Base-by-base conservation (phyloP, 2,888 invertebrate genomes). In the Crioceris asparagi region DNA sequence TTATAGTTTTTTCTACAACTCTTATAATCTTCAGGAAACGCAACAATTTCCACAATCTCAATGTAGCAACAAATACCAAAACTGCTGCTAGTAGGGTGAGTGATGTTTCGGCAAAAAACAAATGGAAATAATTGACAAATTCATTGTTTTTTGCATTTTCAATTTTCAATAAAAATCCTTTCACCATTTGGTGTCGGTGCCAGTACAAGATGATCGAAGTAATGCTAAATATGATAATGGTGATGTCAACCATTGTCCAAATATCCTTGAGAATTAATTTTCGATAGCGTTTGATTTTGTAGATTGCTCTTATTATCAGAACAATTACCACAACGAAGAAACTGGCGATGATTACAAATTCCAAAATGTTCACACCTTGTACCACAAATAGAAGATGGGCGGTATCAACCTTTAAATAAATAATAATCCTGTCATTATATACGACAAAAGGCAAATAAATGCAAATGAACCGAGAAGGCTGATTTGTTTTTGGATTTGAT, bases 41-140 rank as follows among this genome's bases (percentile, higher is more conserved):
- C 12, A 59, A 39, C 27, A 59, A 38, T 30, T 53, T 55, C 59
- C 57, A 59, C 0, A 58, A 35, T 6, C 57, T 50, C 5, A 57
- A 35, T 3, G 57, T 59, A 3, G 56, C 52, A 8, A 57, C 32
- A 36, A 53, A 50, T 7, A 59, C 49, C 23, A 59, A 39, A 19
- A 46, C 7, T 8, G 53, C 53, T 1, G 50, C 50, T 12, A 54
- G 32, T 1, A 48, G 18, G 1, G 50, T 54, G 10, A 57, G 37
- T 10, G 41, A 27, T 7, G 38, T 41, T 15, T 59, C 56, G 3
- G 52, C 38, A 17, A 39, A 41, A 21, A 56, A 49, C 6, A 57
- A 39, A 17, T 48, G 39, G 36, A 51, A 54, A 43, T 58, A 58
- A 36, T 48, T 53, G 7, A 58, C 47, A 38, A 57, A 58, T 35